A percentile compares a stretch with the other conserved stretches of the same genome.
These are phyloP conservation scores for Poeciliopsis gracilis DNA, from an alignment of 2,797 vertebrate genomes.

Conservation along the genomic window DNA sequence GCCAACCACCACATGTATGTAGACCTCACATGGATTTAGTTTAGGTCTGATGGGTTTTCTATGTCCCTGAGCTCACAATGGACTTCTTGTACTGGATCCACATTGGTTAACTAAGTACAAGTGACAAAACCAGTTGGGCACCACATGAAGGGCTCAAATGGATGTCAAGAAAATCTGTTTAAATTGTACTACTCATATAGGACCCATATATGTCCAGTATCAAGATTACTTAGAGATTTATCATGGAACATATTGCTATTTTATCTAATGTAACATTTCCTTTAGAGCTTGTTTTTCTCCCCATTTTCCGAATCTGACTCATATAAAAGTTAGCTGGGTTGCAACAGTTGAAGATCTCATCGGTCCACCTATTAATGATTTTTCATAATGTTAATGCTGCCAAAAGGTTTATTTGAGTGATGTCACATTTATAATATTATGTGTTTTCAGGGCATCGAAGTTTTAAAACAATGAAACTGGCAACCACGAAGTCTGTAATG, in stretches of 20 bases:
- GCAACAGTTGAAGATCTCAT: not conserved
- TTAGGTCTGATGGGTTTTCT: not conserved
- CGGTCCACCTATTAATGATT: not conserved
- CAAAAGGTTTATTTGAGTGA: not conserved
- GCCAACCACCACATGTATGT: not conserved
- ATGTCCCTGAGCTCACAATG: not conserved
- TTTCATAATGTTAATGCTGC: not conserved
- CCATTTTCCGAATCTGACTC: not conserved
- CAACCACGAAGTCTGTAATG: conserved; percentile 75
- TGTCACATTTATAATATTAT: conserved; percentile 32
- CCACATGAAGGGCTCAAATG: not conserved
- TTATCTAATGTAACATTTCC: not conserved
- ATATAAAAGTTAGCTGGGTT: not conserved
- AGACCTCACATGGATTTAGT: not conserved
- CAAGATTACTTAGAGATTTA: not conserved
- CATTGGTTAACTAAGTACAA: not conserved
- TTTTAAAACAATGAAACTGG: conserved; percentile 81
- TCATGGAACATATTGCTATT: not conserved
- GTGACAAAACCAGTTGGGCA: not conserved
- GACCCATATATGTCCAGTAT: not conserved
- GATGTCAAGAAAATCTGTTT: not conserved
- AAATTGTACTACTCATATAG: not conserved
- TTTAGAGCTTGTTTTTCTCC: not conserved
- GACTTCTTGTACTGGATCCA: not conserved
- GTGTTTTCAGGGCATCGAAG: conserved; percentile 82